phyloP scores from a whole-genome alignment of 2,797 vertebrate species.

The Ataeniobius toweri region DNA sequence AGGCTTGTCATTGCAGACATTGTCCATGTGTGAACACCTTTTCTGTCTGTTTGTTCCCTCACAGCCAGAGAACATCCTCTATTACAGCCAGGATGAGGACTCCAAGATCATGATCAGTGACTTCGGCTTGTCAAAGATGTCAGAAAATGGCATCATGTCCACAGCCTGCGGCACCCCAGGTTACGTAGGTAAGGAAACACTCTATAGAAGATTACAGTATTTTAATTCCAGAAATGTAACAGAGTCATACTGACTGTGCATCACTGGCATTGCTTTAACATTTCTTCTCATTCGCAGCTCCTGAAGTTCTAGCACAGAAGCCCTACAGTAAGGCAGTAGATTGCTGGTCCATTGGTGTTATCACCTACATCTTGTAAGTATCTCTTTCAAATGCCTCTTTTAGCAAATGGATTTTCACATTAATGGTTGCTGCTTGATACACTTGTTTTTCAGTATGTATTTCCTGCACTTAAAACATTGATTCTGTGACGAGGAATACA shows the following conservation, averaged over 20 bases:
- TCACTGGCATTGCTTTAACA: not conserved
- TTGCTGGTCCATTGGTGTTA: conserved; percentile 99
- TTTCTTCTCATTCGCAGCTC: conserved; percentile 78
- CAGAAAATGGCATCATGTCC: conserved; percentile 93
- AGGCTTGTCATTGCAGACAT: not conserved
- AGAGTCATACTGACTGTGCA: not conserved
- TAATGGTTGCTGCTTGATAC: conserved; percentile 7
- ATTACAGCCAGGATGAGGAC: conserved; percentile 89
- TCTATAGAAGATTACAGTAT: not conserved
- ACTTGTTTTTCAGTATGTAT: not conserved
- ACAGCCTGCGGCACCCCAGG: conserved; percentile 96
- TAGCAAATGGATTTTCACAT: conserved; percentile 26
- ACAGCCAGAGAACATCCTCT: conserved; percentile 96
- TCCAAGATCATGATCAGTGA: conserved; percentile 99
- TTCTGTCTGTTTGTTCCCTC: conserved; percentile 15
- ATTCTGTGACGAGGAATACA: not conserved
- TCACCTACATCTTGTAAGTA: conserved; percentile 97
- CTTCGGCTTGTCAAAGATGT: conserved; percentile 96
- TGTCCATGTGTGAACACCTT: conserved; percentile 19
- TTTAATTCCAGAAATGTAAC: not conserved
- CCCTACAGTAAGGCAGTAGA: conserved; percentile 98
- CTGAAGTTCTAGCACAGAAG: conserved; percentile 96
- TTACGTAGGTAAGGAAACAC: conserved; percentile 87
- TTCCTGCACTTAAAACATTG: not conserved
- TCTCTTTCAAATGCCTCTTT: conserved; percentile 22